Evolutionary conservation across 2,113 vertebrate genomes (phyloP).

Genomic region (Vimba vimba): DNA sequence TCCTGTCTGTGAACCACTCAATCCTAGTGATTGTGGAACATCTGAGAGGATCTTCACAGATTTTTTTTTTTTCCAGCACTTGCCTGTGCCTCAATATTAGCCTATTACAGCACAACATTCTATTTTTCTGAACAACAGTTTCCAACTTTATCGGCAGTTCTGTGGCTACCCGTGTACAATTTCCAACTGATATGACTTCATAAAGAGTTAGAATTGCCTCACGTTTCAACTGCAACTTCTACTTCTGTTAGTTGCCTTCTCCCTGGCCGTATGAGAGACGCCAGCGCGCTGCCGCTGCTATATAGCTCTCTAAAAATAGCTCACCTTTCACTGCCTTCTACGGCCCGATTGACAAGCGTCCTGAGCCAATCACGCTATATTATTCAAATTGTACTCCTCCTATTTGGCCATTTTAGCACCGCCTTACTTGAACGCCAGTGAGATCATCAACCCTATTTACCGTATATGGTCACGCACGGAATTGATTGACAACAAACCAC

Average conservation of each 20-base stretch:
- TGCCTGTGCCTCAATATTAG: not conserved
- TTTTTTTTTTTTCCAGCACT: not conserved
- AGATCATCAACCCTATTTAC: constrained; percentile 86
- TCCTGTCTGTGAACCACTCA: not conserved
- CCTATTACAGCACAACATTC: not conserved
- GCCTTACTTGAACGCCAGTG: constrained; percentile 77
- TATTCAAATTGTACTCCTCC: constrained; percentile 62
- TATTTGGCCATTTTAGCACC: constrained; percentile 52
- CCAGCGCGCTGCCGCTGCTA: constrained; percentile 68
- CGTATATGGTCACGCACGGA: constrained; percentile 91
- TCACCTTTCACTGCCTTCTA: constrained; percentile 81
- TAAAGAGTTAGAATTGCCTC: not conserved
- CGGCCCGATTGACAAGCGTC: constrained; percentile 68
- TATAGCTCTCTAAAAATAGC: constrained; percentile 99
- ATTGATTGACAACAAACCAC: constrained; percentile 78
- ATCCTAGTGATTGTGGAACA: not conserved
- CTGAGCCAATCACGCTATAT: constrained; percentile 69
- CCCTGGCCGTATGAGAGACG: constrained; percentile 42
- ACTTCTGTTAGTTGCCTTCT: constrained; percentile 16
- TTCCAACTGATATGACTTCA: not conserved
- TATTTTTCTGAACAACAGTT: not conserved
- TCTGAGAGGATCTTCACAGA: not conserved
- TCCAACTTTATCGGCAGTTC: not conserved
- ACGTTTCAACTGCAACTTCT: constrained; percentile 16
- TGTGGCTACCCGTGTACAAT: not conserved